Conservation (phyloP, 2,113 vertebrate species). For the Neolamprologus cancellatus region DNA sequence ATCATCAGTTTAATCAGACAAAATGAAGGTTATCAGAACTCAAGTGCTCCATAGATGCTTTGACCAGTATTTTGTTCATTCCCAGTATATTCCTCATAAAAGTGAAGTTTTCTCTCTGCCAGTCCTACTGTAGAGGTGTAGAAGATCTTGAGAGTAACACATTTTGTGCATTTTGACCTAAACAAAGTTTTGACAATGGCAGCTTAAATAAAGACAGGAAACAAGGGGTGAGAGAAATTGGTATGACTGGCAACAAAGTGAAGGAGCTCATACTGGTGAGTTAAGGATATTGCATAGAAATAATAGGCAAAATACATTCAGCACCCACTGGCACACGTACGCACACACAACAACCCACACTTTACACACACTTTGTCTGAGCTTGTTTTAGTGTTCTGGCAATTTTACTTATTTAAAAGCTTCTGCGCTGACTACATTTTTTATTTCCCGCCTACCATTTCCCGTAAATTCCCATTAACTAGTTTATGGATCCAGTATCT, state of each 20-base stretch:
- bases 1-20: not conserved
- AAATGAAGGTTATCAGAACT: not conserved
- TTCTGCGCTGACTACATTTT: not conserved
- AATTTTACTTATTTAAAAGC: not conserved
- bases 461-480: not conserved
- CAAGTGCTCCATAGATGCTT: not conserved
- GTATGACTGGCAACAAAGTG: not conserved
- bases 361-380: not conserved
- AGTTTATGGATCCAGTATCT: not conserved
- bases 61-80: not conserved
- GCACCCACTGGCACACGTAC: not conserved
- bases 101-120: fast-evolving
- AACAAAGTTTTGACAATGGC: not conserved
- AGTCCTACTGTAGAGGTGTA: not conserved
- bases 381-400: not conserved
- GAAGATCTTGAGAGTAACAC: not conserved
- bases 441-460: not conserved
- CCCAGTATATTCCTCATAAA: not conserved
- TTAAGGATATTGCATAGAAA: not conserved
- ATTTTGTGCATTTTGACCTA: not conserved
- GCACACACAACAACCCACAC: not conserved
- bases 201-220: not conserved
- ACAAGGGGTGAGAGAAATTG: not conserved
- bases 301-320: not conserved
- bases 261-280: not conserved